Evolutionary conservation across 1,140 invertebrate genomes (phyloP), one percentile per base, ranked within the genome.

Genomic region (Potamilus streckersoni): DNA sequence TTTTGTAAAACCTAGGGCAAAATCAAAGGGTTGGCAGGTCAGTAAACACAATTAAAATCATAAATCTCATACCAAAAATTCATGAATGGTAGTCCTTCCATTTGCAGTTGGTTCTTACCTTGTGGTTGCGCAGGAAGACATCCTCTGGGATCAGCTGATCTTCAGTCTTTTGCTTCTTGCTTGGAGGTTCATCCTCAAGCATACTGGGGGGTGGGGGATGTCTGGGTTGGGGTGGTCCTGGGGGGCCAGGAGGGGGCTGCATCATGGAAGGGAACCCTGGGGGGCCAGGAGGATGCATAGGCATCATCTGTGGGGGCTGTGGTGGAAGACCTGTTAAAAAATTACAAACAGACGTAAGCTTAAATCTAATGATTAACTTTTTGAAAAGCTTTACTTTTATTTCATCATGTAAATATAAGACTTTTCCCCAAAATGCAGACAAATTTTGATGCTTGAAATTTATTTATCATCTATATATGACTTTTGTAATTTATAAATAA

Each of bases 131-230:
- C 23, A 97, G 88, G 91, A 96, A 98, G 27, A 94, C 92, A 76
- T 93, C 91, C 90, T 99, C 98, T 0, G 97, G 94, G 78, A 98
- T 94, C 0, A 99, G 91, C 55, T 94, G 94, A 84, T 99, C 97
- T 90, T 99, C 98, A 0, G 96, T 96, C 71, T 96, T 94, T 58
- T 94, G 88, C 87, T 97, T 95, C 90, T 99, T 99, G 20, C 93
- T 91, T 0, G 94, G 92, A 2, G 97, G 96, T 87, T 97, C 96
- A 71, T 97, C 96, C 55, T 95, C 94, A 6, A 49, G 38, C 38
- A 49, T 49, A 49, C 58, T 79, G 79, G 23, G 72, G 80, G 49
- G 80, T 76, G 20, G 83, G 82, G 27, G 81, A 78, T 76, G 82
- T 49, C 38, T 49, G 11, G 38, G 38, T 49, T 49, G 81, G 69